phyloP scores from a whole-genome alignment of 1,140 invertebrate genomes.

The Streblospio benedicti region DNA sequence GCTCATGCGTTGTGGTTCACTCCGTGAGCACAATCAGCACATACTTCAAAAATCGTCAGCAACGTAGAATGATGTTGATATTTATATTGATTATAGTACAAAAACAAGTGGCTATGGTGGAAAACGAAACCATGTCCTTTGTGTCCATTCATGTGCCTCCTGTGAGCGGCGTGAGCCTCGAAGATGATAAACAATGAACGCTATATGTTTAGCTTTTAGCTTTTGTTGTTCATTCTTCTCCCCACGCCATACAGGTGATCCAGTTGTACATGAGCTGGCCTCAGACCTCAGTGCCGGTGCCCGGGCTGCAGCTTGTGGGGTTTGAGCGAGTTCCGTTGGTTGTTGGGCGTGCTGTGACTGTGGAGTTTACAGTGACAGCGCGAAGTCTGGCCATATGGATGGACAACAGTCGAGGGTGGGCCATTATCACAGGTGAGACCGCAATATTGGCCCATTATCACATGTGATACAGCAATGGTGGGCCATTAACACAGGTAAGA shows the following conservation, averaged over 20 bases:
- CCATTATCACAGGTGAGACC: neutral
- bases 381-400: neutral
- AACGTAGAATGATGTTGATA: too few relatives aligned
- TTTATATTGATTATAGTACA: too few relatives aligned
- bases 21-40: too few relatives aligned
- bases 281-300: neutral
- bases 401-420: conserved; percentile 2
- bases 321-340: neutral
- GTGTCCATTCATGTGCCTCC: too few relatives aligned
- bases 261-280: conserved; percentile 10
- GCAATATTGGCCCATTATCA: neutral
- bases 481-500: too few relatives aligned
- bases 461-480: too few relatives aligned
- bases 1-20: too few relatives aligned
- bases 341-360: neutral
- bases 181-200: too few relatives aligned
- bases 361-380: neutral
- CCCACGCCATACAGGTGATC: neutral
- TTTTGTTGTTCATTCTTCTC: neutral
- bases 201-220: neutral
- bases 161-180: too few relatives aligned
- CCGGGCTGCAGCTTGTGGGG: conserved; percentile 2
- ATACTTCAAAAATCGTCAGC: too few relatives aligned
- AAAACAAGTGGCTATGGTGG: too few relatives aligned
- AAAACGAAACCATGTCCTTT: too few relatives aligned